Conservation (phyloP, 2,888 invertebrate genomes). For the Hypselothyrea guttata region DNA sequence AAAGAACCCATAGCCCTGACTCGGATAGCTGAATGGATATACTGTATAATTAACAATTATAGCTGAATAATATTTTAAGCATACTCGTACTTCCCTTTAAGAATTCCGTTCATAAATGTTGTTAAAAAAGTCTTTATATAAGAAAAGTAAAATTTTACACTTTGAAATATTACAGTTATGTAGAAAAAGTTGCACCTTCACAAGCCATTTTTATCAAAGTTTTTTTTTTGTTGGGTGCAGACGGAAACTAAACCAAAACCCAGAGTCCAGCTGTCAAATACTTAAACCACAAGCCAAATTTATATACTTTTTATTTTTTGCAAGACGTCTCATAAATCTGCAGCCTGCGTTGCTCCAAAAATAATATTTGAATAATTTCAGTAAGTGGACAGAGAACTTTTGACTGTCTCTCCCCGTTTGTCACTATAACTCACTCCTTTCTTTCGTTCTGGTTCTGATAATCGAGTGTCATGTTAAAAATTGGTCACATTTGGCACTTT, state of each 20-base stretch:
- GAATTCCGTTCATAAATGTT: too few species aligned
- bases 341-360: constrained; percentile 48
- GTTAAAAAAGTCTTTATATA: too few species aligned
- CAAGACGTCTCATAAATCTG: constrained; percentile 54
- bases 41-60: too few species aligned
- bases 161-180: too few species aligned
- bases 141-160: too few species aligned
- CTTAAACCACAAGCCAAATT: constrained; percentile 61
- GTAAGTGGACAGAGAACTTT: constrained; percentile 13
- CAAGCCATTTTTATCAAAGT: background rate
- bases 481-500: constrained; percentile 63
- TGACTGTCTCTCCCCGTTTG: background rate
- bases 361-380: constrained; percentile 53
- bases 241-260: constrained; percentile 21
- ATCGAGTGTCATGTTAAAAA: constrained; percentile 53
- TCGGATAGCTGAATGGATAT: too few species aligned
- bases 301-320: constrained; percentile 58
- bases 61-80: too few species aligned
- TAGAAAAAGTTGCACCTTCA: too few species aligned
- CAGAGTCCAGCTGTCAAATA: constrained; percentile 50
- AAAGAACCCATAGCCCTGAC: too few species aligned
- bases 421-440: background rate
- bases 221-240: constrained; percentile 5
- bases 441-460: constrained; percentile 18
- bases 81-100: too few species aligned